Percentiles rank a stretch among this genome's conserved stretches.
Evolutionary conservation across 2,113 vertebrate genomes (phyloP).

Genomic region (Ailuropoda melanoleuca): DNA sequence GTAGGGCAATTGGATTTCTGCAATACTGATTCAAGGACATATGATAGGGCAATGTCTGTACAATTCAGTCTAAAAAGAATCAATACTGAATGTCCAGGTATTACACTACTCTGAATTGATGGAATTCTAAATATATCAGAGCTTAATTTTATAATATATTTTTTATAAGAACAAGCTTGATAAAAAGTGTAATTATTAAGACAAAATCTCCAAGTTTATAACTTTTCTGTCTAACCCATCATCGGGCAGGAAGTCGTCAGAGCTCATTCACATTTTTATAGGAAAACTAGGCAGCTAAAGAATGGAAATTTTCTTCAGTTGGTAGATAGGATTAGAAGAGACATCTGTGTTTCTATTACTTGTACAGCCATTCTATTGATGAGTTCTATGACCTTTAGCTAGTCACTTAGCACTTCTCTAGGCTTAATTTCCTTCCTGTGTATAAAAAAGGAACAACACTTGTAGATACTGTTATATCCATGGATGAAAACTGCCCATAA

Average conservation of each 20-base stretch:
- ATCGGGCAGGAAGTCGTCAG: background rate
- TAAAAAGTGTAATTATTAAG: background rate
- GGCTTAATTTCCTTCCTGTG: conserved; percentile 51
- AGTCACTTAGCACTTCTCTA: conserved; percentile 34
- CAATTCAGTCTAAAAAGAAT: conserved; percentile 70
- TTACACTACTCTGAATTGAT: conserved; percentile 21
- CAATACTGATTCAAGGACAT: conserved; percentile 78
- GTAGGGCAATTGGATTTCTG: conserved; percentile 83
- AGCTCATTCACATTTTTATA: background rate
- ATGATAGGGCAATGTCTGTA: conserved; percentile 65
- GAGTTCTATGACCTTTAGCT: conserved; percentile 60
- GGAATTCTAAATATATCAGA: conserved; percentile 68
- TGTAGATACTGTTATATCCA: background rate
- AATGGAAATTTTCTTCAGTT: background rate
- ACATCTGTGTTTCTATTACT: conserved; percentile 6
- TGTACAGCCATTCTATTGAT: conserved; percentile 26
- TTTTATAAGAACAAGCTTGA: background rate
- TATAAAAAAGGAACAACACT: conserved; percentile 47
- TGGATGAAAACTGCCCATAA: conserved; percentile 46
- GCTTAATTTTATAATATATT: conserved; percentile 15
- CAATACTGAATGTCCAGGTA: conserved; percentile 68
- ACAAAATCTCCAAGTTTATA: background rate
- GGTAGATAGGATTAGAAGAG: conserved; percentile 6
- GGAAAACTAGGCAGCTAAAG: background rate
- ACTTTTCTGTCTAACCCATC: background rate